A percentile compares a stretch with the other conserved stretches of the same genome.
Evolutionary conservation across 2,888 invertebrate species (phyloP).

Genomic region (Pollenia griseotomentosa): DNA sequence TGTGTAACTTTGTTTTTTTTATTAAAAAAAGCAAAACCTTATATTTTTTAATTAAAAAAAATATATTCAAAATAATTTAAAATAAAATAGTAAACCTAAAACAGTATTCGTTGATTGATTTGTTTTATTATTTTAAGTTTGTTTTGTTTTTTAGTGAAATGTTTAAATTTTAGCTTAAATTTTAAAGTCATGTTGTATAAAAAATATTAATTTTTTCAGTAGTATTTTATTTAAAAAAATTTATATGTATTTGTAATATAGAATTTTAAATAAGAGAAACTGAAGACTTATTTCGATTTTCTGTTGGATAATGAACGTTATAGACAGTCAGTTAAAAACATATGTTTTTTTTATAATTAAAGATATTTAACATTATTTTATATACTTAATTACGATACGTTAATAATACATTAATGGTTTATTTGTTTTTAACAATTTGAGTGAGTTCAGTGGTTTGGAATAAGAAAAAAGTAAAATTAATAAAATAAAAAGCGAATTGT

Average conservation of each 20-base stretch:
- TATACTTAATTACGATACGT: constrained; percentile 12
- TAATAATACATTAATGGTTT: constrained; percentile 30
- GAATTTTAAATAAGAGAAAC: constrained; percentile 32
- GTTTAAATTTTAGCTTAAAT: constrained; percentile 42
- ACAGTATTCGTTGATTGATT: constrained; percentile 68
- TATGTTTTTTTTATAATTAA: constrained; percentile 1
- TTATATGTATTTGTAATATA: constrained; percentile 8
- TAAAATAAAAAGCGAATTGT: too few species aligned
- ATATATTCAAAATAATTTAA: constrained; percentile 29
- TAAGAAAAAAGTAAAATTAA: neutral
- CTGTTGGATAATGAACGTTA: constrained; percentile 28
- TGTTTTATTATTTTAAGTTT: constrained; percentile 6
- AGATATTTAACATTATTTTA: constrained; percentile 4
- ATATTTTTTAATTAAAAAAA: constrained; percentile 15
- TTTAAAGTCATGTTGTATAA: constrained; percentile 59
- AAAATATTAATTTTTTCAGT: constrained; percentile 50
- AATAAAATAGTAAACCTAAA: constrained; percentile 56
- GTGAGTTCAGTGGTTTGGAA: neutral
- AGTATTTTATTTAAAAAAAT: constrained; percentile 10
- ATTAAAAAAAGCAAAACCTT: constrained; percentile 29
- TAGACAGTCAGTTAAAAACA: constrained; percentile 12
- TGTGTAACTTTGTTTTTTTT: constrained; percentile 56
- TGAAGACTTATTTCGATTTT: constrained; percentile 53
- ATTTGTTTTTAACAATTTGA: neutral
- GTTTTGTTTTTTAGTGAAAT: constrained; percentile 43